Evolutionary conservation across 2,888 invertebrate genomes (phyloP), one percentile per base, ranked within the genome.

Genomic region (Schizaphis graminum): DNA sequence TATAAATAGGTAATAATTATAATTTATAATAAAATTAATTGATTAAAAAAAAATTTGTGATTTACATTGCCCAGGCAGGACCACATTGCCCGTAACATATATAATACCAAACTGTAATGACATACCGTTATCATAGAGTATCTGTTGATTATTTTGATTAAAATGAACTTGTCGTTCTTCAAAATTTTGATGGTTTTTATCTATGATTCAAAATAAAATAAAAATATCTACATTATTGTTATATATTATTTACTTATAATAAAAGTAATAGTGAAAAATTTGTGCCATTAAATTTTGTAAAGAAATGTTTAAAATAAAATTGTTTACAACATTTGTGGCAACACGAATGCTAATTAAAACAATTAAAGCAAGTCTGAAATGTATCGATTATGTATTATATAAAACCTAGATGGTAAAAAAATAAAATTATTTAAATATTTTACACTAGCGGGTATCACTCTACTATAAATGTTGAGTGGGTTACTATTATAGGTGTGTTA

Each of bases 181-280:
- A 86, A 91, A 91, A 90, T 67, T 49, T 91, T 91, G 91, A 86
- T 94, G 94, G 24, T 91, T 94, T 89, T 93, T 93, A 26, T 94
- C 94, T 94, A 93, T 86, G 84, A 84, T 89, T 57, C 10, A 41
- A 53, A 85, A 90, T 47, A 47, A 93, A 89, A 93, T 67, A 41
- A 49, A 28, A 57, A 13, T 41, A 0, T 89, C 47, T 89, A 47
- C 13, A 93, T 88, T 84, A 77, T 93, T 67, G 47, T 77, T 26
- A 88, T 53, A n/a, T 57, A 57, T 11, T 44, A 44, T 87, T 86
- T 44, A 10, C 28, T 44, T 67, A 91, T 35, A 67, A 28, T 26
- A 35, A 16, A 28, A 77, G 26, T 77, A 21, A 24, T 56, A 88
- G 35, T 44, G 8, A 86, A 86, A 8, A 86, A 47, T 57, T 3